Base-by-base conservation (phyloP, 2,113 vertebrate genomes). In the Xenotilapia flavipinnis region DNA sequence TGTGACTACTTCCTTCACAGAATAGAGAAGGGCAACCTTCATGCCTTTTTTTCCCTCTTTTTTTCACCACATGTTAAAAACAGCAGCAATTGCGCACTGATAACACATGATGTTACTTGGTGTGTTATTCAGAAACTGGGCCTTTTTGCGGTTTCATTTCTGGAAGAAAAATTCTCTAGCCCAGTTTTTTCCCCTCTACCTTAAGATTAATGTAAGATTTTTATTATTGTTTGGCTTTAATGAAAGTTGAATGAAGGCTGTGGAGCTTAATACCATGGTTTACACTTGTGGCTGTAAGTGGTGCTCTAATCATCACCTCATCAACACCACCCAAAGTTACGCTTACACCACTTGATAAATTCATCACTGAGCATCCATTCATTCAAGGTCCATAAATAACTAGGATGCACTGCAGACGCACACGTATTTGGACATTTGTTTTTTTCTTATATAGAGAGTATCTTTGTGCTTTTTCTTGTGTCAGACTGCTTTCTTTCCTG, bases 41-140 rank as follows among this genome's bases (percentile, higher is more conserved):
- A 14, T 70, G 1, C 12, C 62, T 70, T 70, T 42, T 40, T 21
- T 7, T 1, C 0, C 3, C 5, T 42, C n/a, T 9, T 9, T 45
- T 38, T n/a, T 36, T 12, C 1, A 42, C 7, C 12, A 23, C 65
- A 1, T 65, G 7, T 21, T 23, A 15, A 40, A 70, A 70, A 23
- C 42, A 68, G 65, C n/a, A 70, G 3, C n/a, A 70, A 15, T 42
- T 11, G 23, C 1, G 14, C 23, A 11, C 9, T 28, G 70, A 47
- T 47, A 75, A 28, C 4, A 75, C 4, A 47, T 28, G 14, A 28
- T 28, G 3, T 45, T 47, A 19, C 21, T 47, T 19, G 21, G 40
- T 26, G 21, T 28, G 40, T 47, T 47, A 17, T 28, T 45, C 58
- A n/a, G 31, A 62, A 36, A n/a, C 17, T 36, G 31, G 1, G 31